Base-by-base conservation (phyloP, 2,797 vertebrate genomes). In the Prunella strophiata region DNA sequence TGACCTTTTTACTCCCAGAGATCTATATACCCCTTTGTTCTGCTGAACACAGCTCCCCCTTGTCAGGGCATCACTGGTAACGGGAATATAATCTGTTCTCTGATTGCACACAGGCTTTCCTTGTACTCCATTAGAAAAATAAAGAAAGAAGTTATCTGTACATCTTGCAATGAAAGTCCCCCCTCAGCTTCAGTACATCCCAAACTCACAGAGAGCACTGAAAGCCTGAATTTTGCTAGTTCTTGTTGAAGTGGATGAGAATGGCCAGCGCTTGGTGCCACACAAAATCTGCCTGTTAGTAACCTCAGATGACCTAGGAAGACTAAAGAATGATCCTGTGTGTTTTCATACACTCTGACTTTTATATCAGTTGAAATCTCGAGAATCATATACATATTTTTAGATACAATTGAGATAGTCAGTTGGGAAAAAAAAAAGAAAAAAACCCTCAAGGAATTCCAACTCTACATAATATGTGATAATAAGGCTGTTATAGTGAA, bases 401-500 rank as follows among this genome's bases (percentile, higher is more conserved):
- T 79, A 88, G 70, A 88, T 25, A 61, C 25, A 94, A 94, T 26
- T 82, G 57, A 68, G 79, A 92, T 73, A 40, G 38, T 88, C 91
- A 95, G 51, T 42, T 50, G 15, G 43, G 38, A 40, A 40, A 42
- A 84, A 72, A 42, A 45, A 10, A 11, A 5, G 1, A 8, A 42
- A 72, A 55, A 36, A n/a, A 32, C 15, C 59, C 85, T 95, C 79
- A 43, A 82, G 89, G 73, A 92, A 94, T 92, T 88, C 40, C 59
- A 94, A 4, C 52, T 83, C 82, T 45, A 91, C 75, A 79, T 93
- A 95, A 94, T 92, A 94, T 8, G 88, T 84, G 89, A 94, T 97
- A 97, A 96, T 95, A 96, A 97, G 94, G 93, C 91, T 94, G 95
- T 97, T 96, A 73, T 76, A 94, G 90, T 93, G 96, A 96, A 96